Percentiles rank a stretch among this genome's conserved stretches.
Evolutionary conservation across 1,140 invertebrate species (phyloP).

Genomic region (Pseudobourletiella spinata): DNA sequence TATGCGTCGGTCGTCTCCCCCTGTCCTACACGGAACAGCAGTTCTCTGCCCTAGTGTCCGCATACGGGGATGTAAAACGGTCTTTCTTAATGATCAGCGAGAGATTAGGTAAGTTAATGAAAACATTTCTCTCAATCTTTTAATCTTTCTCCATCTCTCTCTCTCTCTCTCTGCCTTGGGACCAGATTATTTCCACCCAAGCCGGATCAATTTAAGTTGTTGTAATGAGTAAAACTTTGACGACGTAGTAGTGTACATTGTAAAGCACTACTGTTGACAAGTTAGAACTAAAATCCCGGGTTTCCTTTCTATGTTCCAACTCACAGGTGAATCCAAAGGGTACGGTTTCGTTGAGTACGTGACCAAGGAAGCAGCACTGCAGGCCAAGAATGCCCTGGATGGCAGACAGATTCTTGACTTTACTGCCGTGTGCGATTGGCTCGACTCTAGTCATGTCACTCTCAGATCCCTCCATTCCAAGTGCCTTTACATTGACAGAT

Average conservation of each 20-base stretch:
- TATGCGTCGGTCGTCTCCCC: conserved; percentile 50
- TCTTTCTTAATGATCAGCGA: conserved; percentile 50
- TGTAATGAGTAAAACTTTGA: too few species aligned
- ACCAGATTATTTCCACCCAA: too few species aligned
- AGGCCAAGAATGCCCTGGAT: conserved; percentile 46
- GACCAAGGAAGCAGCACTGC: conserved; percentile 45
- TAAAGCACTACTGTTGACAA: too few species aligned
- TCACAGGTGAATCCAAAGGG: conserved; percentile 48
- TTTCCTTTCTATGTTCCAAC: too few species aligned
- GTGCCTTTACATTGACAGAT: conserved; percentile 47
- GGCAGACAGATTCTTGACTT: conserved; percentile 42
- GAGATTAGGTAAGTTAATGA: conserved; percentile 43
- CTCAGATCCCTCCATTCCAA: conserved; percentile 48
- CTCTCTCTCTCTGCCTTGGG: too few species aligned
- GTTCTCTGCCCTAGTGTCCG: conserved; percentile 44
- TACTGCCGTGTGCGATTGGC: conserved; percentile 48
- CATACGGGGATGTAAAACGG: conserved; percentile 45
- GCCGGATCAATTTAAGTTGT: too few species aligned
- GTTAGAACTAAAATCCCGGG: too few species aligned
- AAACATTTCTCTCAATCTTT: neutral
- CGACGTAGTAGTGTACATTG: too few species aligned
- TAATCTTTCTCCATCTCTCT: too few species aligned
- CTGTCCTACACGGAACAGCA: conserved; percentile 44
- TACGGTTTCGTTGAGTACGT: conserved; percentile 54
- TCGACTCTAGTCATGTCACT: conserved; percentile 45